These are phyloP conservation scores for Dipodomys stephensi DNA, from an alignment of 2,113 vertebrate genomes.

Conservation along the genomic window DNA sequence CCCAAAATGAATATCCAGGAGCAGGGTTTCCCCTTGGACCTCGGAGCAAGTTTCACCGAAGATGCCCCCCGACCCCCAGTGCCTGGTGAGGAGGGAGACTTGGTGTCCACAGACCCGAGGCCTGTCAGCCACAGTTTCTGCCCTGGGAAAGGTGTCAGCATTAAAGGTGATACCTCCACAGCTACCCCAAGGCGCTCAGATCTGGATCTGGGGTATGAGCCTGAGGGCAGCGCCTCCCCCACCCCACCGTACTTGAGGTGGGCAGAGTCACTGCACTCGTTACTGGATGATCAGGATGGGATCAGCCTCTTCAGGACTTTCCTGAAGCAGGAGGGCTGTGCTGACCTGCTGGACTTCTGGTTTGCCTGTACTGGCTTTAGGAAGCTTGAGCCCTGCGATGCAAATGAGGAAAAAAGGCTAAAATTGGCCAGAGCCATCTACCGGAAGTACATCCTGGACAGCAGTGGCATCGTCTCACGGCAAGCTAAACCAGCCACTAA, in stretches of 20 bases:
- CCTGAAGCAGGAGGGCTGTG: conserved; percentile 95
- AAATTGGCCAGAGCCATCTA: conserved; percentile 98
- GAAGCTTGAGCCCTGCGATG: conserved; percentile 91
- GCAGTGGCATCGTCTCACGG: conserved; percentile 94
- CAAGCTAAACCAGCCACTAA: conserved; percentile 97
- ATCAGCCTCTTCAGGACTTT: conserved; percentile 97
- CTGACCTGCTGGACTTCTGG: conserved; percentile 98
- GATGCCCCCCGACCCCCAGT: conserved; percentile 98
- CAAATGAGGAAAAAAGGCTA: conserved; percentile 95
- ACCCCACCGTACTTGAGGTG: conserved; percentile 98
- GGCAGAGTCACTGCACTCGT: conserved; percentile 97
- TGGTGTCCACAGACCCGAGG: conserved; percentile 91
- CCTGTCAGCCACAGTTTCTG: conserved; percentile 88
- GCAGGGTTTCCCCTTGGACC: conserved; percentile 93
- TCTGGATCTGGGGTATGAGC: conserved; percentile 97
- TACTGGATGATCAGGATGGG: conserved; percentile 98
- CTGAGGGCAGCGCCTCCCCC: conserved; percentile 97
- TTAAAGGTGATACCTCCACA: conserved; percentile 92
- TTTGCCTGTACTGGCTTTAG: conserved; percentile 98
- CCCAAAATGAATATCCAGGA: conserved; percentile 94
- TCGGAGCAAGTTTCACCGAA: conserved; percentile 96
- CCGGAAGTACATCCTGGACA: conserved; percentile 96
- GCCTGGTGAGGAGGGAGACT: conserved; percentile 97
- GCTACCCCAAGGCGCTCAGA: conserved; percentile 95
- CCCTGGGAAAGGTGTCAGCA: conserved; percentile 89